phyloP scores from a whole-genome alignment of 2,113 vertebrate species.

The Hippocampus barbouri region DNA sequence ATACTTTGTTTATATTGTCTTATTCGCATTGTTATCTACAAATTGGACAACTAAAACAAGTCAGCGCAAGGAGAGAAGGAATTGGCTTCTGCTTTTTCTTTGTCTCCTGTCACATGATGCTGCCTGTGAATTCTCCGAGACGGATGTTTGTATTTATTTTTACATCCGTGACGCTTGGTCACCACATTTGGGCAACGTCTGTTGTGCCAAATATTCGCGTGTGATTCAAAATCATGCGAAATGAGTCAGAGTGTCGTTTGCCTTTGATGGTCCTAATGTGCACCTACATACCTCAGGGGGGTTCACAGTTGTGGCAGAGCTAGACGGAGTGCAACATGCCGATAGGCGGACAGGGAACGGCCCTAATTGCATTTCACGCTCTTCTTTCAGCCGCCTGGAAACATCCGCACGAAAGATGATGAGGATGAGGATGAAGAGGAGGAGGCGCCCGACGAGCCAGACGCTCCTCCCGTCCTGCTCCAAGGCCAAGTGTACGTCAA shows the following conservation, averaged over 20 bases:
- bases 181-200: background rate
- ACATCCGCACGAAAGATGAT: background rate
- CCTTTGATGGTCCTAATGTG: background rate
- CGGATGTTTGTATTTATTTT: background rate
- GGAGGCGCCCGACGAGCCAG: constrained; percentile 6
- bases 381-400: background rate
- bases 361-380: background rate
- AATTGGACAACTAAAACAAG: background rate
- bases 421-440: constrained; percentile 20
- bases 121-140: constrained; percentile 22
- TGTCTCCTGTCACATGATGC: background rate
- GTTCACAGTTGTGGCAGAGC: background rate
- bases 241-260: background rate
- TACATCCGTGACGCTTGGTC: background rate
- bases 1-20: too few species aligned
- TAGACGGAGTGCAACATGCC: background rate
- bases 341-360: background rate
- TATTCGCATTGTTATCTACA: background rate
- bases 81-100: constrained; percentile 4
- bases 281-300: background rate
- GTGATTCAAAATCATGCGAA: background rate
- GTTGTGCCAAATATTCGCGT: background rate
- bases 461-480: constrained; percentile 55
- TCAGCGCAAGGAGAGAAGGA: background rate
- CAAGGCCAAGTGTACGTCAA: constrained; percentile 93